Evolutionary conservation across 2,113 vertebrate genomes (phyloP).

Genomic region (Saccopteryx bilineata): DNA sequence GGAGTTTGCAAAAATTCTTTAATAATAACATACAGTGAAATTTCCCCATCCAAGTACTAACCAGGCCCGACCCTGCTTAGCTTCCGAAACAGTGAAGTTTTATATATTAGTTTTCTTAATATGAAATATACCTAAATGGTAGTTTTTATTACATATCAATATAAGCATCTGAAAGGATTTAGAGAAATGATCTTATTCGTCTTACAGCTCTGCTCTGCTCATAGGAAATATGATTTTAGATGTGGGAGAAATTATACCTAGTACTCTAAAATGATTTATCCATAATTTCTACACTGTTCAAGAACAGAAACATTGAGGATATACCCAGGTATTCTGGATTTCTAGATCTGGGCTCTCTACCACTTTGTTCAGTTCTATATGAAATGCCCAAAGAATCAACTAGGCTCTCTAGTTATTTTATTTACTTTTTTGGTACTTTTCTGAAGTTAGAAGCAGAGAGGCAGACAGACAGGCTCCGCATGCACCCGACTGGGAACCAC

Average conservation of each 20-base stretch:
- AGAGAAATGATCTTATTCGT: conserved; percentile 62
- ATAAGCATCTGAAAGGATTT: conserved; percentile 45
- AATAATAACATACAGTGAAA: conserved; percentile 50
- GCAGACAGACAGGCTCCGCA: too few species aligned
- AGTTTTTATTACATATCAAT: conserved; percentile 61
- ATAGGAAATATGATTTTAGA: conserved; percentile 55
- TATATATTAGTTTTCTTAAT: conserved; percentile 66
- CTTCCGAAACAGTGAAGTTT: conserved; percentile 1
- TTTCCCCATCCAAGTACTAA: neutral
- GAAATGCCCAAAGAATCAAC: conserved; percentile 37
- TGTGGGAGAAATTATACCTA: conserved; percentile 45
- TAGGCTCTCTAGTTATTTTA: neutral
- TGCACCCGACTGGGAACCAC: too few species aligned
- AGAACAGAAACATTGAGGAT: neutral
- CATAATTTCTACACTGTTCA: conserved; percentile 25
- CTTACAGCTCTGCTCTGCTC: conserved; percentile 48
- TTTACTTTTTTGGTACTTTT: too few species aligned
- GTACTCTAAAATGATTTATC: conserved; percentile 51
- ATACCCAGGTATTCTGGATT: conserved; percentile 33
- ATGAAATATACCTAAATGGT: conserved; percentile 45
- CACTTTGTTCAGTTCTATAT: conserved; percentile 45
- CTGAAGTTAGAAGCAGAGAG: too few species aligned
- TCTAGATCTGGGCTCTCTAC: conserved; percentile 28
- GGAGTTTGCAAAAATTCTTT: conserved; percentile 40
- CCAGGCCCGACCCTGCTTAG: too few species aligned